Base-by-base conservation (phyloP, 2,797 vertebrate species). In the Sandelia bainsii region DNA sequence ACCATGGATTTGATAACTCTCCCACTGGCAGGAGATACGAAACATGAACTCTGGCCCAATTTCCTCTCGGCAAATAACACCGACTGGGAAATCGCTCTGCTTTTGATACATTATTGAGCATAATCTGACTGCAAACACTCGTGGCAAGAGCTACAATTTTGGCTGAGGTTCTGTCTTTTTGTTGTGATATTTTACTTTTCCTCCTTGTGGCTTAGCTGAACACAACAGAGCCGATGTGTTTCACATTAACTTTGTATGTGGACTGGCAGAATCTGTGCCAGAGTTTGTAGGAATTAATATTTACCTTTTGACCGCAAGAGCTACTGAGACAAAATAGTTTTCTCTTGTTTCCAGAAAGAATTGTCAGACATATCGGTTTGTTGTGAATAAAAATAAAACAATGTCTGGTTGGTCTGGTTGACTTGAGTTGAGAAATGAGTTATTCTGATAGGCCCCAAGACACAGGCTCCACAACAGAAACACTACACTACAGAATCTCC, bases 1-100 rank as follows among this genome's bases (percentile, higher is more conserved):
- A 42, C 45, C 11, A 48, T 57, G 66, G 46, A 64, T 72, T 23
- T 75, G 59, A 69, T 57, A 57, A 61, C 44, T 44, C 53, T 66
- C 50, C 63, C 46, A 45, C n/a, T 79, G 68, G 81, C 79, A 76
- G 70, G 65, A 63, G 34, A 75, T 63, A 62, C 7, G 2, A 77
- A 81, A 82, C 70, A 62, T 45, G 27, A 80, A 76, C 79, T 72
- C 62, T 69, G 48, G 39, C 69, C 56, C 54, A 73, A 49, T 69
- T 65, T 79, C 56, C 44, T 71, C 57, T n/a, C 45, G 1, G 67
- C 34, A 66, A 77, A 82, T 50, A 63, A 58, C 37, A 62, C 51
- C 44, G 34, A 70, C 48, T 49, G 59, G 60, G 54, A 74, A 79
- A 60, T 62, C 1, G 4, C 25, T 60, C 76, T 52, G 11, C 27